These are phyloP conservation scores for Entomobrya multifasciata DNA, from an alignment of 2,888 invertebrate species.

Conservation along the genomic window DNA sequence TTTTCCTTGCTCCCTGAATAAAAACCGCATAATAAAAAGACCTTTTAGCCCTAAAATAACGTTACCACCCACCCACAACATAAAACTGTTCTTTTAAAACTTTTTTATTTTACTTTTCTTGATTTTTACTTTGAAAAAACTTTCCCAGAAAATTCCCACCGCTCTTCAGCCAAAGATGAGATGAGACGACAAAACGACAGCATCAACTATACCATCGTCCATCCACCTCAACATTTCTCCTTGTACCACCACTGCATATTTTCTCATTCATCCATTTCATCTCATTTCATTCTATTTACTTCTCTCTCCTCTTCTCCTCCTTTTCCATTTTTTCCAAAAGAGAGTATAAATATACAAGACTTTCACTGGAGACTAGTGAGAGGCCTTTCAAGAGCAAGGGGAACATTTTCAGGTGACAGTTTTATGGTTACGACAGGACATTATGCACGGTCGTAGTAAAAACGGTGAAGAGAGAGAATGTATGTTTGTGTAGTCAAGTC, in stretches of 20 bases:
- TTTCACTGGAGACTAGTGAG: background rate
- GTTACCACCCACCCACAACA: slow-evolving; percentile 35
- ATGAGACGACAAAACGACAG: too few species aligned
- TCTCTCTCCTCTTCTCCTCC: slow-evolving; percentile 19
- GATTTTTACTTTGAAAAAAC: slow-evolving; percentile 38
- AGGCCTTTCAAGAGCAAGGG: slow-evolving; percentile 69
- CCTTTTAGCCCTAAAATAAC: too few species aligned
- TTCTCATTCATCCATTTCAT: slow-evolving; percentile 53
- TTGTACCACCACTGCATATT: slow-evolving; percentile 36
- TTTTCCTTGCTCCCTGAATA: slow-evolving; percentile 12
- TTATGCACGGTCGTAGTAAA: slow-evolving; percentile 64
- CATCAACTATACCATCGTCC: too few species aligned
- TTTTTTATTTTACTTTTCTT: background rate
- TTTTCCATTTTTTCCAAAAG: slow-evolving; percentile 27
- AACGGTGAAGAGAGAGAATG: background rate
- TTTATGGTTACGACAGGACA: slow-evolving; percentile 73
- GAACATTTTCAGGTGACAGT: slow-evolving; percentile 70
- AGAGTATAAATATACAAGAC: background rate
- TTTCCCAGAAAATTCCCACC: slow-evolving; percentile 3
- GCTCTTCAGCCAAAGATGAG: background rate
- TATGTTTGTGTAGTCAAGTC: too few species aligned
- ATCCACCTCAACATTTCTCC: background rate
- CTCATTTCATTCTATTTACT: slow-evolving; percentile 48
- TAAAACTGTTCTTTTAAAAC: slow-evolving; percentile 16
- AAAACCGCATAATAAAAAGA: slow-evolving; percentile 45